These are phyloP conservation scores for Lithosia quadra DNA, from an alignment of 2,888 invertebrate genomes.

Conservation along the genomic window DNA sequence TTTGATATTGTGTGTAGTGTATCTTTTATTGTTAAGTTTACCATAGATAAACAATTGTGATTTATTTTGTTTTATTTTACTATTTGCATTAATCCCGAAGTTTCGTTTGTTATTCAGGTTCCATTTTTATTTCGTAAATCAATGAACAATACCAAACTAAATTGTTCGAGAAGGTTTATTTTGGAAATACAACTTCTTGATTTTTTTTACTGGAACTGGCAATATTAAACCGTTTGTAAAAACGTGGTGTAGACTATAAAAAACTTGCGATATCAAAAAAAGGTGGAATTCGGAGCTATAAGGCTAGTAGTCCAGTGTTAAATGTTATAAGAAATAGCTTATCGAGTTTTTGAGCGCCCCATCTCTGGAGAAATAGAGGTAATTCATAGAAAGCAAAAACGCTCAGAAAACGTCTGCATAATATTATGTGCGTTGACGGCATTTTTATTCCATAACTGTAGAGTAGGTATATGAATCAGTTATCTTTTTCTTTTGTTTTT, in stretches of 20 bases:
- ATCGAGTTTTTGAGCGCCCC: neutral
- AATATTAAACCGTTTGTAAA: neutral
- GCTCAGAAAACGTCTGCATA: neutral
- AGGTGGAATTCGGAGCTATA: neutral
- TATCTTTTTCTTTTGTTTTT: neutral
- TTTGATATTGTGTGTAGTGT: slow-evolving; percentile 1
- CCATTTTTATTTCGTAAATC: neutral
- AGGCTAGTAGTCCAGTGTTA: slow-evolving; percentile 4
- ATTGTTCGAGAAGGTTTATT: neutral
- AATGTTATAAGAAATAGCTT: slow-evolving; percentile 6
- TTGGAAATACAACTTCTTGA: neutral
- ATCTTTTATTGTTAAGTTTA: neutral
- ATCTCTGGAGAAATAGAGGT: neutral
- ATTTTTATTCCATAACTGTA: neutral
- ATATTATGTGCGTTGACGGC: neutral
- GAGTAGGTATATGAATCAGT: neutral
- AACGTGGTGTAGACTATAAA: neutral
- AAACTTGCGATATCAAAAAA: neutral
- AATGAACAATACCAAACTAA: no score
- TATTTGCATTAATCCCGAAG: neutral
- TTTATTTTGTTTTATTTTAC: neutral
- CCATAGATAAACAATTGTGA: neutral
- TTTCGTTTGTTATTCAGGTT: neutral
- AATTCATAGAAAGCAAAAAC: neutral
- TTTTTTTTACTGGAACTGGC: neutral